Percentiles rank a stretch among this genome's conserved stretches.
Evolutionary conservation across 2,888 invertebrate species (phyloP).

Genomic region (Oscheius sp.): DNA sequence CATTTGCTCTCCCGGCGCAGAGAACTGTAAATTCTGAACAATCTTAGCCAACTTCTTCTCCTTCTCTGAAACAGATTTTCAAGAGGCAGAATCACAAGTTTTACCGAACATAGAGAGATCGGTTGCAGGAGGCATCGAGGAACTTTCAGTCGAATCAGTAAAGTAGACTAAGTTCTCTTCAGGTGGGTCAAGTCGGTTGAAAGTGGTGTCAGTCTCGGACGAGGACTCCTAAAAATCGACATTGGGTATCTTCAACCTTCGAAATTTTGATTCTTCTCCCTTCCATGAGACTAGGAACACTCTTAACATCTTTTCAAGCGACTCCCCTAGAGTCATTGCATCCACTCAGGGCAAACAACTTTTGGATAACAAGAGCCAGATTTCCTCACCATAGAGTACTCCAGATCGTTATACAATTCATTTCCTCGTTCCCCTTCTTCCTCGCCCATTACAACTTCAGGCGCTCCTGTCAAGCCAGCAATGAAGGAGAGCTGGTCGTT

Average conservation of each 20-base stretch:
- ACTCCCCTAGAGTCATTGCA: not conserved
- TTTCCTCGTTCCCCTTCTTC: not conserved
- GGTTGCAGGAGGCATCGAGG: no score
- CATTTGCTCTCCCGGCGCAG: constrained; percentile 2
- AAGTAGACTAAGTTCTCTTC: no score
- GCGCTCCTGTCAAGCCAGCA: not conserved
- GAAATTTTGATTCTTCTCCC: no score
- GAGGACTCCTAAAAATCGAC: no score
- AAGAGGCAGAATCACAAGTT: no score
- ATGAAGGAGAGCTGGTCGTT: constrained; percentile 3
- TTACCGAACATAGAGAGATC: no score
- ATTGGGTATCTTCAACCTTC: no score
- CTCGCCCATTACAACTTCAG: not conserved
- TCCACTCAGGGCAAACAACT: not conserved
- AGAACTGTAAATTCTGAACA: not conserved
- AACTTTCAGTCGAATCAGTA: no score
- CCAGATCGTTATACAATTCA: not conserved
- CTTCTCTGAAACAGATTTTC: not conserved
- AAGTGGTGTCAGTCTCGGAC: no score
- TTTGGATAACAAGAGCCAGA: not conserved
- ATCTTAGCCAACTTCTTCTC: not conserved
- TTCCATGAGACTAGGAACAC: no score
- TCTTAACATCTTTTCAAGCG: no score
- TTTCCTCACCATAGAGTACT: not conserved
- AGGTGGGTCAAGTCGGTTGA: no score